phyloP scores from a whole-genome alignment of 2,888 invertebrate genomes.

The Sesamia inferens region DNA sequence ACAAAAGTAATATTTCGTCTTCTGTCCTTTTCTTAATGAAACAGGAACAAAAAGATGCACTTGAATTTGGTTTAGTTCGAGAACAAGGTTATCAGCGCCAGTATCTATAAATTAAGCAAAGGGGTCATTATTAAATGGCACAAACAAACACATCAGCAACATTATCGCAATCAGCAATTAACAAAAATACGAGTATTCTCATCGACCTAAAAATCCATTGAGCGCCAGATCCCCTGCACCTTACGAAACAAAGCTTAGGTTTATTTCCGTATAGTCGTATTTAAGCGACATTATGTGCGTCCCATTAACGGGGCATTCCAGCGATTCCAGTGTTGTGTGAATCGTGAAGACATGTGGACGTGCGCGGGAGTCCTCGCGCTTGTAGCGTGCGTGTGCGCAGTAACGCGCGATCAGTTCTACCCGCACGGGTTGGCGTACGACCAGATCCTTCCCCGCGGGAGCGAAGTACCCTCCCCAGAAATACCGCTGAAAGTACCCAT shows the following conservation, averaged over 20 bases:
- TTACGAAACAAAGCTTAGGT: conserved; percentile 62
- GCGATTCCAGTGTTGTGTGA: conserved; percentile 73
- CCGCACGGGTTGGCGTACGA: conserved; percentile 90
- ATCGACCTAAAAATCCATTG: conserved; percentile 52
- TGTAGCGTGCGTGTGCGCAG: conserved; percentile 77
- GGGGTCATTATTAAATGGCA: conserved; percentile 22
- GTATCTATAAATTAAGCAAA: conserved; percentile 11
- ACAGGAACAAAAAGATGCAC: no score
- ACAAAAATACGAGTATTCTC: conserved; percentile 46
- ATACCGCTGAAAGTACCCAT: conserved; percentile 93
- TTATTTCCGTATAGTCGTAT: conserved; percentile 64
- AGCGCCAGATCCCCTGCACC: conserved; percentile 44
- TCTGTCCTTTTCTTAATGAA: no score
- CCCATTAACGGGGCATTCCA: conserved; percentile 62
- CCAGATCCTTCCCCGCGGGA: conserved; percentile 86
- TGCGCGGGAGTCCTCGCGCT: conserved; percentile 78
- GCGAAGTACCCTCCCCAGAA: conserved; percentile 92
- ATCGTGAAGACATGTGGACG: conserved; percentile 83
- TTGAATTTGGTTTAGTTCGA: no score
- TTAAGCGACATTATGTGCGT: conserved; percentile 52
- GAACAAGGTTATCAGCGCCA: no score
- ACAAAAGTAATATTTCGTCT: no score
- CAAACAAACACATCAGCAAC: conserved; percentile 35
- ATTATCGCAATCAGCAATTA: conserved; percentile 34
- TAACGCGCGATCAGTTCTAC: conserved; percentile 90